Evolutionary conservation across 2,888 invertebrate genomes (phyloP).

Genomic region (Sphaeridia pumilis): DNA sequence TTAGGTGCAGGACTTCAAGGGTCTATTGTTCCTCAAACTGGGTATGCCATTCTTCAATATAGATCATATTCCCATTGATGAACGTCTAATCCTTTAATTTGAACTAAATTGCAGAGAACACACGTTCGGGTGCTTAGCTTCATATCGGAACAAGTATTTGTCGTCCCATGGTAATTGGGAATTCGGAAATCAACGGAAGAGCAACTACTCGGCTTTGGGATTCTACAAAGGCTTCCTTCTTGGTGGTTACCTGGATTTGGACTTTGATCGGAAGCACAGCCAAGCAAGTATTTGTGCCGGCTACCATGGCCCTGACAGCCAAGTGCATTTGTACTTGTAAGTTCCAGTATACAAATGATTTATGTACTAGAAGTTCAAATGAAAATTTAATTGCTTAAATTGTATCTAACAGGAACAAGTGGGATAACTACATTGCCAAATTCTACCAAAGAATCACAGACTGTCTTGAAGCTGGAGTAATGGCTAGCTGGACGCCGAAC

Average conservation of each 20-base stretch:
- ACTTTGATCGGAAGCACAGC: background rate
- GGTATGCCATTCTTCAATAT: too few species aligned
- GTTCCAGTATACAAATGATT: background rate
- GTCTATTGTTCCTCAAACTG: too few species aligned
- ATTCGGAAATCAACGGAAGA: background rate
- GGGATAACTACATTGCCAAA: background rate
- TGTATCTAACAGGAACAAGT: background rate
- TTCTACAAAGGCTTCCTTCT: background rate
- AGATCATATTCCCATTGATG: too few species aligned
- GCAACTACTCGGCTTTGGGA: too few species aligned
- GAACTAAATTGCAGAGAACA: background rate
- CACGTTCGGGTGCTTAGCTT: background rate
- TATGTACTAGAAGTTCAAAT: background rate
- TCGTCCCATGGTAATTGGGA: background rate
- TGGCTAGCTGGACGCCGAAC: background rate
- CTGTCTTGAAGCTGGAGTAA: background rate
- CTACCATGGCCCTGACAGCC: background rate
- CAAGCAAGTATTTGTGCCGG: background rate
- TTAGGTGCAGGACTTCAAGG: too few species aligned
- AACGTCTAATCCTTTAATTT: too few species aligned
- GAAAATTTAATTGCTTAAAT: background rate
- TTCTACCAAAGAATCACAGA: background rate
- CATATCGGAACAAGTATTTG: background rate
- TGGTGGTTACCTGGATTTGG: background rate
- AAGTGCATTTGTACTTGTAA: background rate